These are phyloP conservation scores for Aricia agestis DNA, from an alignment of 1,140 invertebrate genomes.

Conservation along the genomic window DNA sequence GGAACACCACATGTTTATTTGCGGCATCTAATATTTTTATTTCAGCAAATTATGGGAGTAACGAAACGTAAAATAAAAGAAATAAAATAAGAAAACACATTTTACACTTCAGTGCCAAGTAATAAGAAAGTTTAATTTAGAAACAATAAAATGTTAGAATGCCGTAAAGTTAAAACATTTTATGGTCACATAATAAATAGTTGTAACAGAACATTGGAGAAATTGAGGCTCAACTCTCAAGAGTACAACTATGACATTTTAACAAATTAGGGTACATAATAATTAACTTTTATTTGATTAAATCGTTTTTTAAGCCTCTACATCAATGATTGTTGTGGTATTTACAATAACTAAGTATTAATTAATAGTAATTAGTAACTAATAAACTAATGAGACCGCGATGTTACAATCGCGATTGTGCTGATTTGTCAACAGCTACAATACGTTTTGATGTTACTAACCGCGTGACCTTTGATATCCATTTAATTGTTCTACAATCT, in stretches of 20 bases:
- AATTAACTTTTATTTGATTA: too few relatives aligned
- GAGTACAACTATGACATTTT: too few relatives aligned
- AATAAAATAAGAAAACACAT: slow-evolving; percentile 1
- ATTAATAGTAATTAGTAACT: neutral
- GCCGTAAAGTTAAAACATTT: slow-evolving; percentile 5
- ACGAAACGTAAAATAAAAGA: neutral
- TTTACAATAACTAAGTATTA: neutral
- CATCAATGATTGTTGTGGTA: neutral
- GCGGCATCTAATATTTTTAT: neutral
- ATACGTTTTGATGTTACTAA: neutral
- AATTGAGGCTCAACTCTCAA: too few relatives aligned
- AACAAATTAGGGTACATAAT: too few relatives aligned
- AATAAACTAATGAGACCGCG: too few relatives aligned
- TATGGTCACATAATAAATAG: neutral
- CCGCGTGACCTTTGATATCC: neutral
- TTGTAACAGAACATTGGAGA: neutral
- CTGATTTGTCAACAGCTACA: neutral
- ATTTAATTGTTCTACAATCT: too few relatives aligned
- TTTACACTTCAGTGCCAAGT: neutral
- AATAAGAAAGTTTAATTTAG: slow-evolving; percentile 14
- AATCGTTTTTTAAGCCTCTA: neutral
- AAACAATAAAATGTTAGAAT: slow-evolving; percentile 4
- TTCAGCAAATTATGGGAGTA: neutral
- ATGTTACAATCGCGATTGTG: neutral
- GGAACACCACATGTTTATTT: neutral